Percentiles rank a stretch among this genome's conserved stretches.
Conservation (phyloP, 2,797 vertebrate genomes). For the Alosa sapidissima region DNA sequence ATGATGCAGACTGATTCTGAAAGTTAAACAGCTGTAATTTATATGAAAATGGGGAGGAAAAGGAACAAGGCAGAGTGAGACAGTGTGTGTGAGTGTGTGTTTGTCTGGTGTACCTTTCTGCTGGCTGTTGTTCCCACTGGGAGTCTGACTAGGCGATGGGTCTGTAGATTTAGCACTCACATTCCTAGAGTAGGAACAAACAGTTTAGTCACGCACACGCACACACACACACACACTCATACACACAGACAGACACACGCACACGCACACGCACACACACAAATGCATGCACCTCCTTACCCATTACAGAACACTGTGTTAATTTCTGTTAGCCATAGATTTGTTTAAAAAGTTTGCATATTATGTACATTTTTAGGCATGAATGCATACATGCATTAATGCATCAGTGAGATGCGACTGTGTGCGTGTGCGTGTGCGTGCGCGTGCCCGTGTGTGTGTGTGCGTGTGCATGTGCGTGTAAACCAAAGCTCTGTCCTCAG, state of each 20-base stretch:
- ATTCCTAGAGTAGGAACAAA: constrained; percentile 57
- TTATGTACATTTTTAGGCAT: background rate
- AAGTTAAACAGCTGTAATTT: no score
- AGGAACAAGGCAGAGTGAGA: no score
- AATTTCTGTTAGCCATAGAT: no score
- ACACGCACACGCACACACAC: no score
- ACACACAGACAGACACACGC: background rate
- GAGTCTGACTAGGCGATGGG: constrained; percentile 49
- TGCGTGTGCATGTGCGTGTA: background rate
- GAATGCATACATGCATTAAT: background rate
- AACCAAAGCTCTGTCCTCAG: background rate
- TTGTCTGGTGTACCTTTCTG: constrained; percentile 69
- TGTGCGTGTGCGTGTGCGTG: background rate
- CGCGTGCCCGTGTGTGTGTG: background rate
- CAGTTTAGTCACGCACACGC: background rate
- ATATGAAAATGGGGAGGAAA: no score
- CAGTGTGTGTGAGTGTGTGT: background rate
- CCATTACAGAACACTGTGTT: no score
- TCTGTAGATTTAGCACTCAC: constrained; percentile 43
- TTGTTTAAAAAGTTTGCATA: background rate
- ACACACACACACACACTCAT: background rate
- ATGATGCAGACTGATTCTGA: no score
- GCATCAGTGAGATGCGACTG: background rate
- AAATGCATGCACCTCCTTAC: no score
- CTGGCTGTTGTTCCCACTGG: constrained; percentile 58